phyloP scores from a whole-genome alignment of 2,113 vertebrate genomes.

The Centropus bengalensis region DNA sequence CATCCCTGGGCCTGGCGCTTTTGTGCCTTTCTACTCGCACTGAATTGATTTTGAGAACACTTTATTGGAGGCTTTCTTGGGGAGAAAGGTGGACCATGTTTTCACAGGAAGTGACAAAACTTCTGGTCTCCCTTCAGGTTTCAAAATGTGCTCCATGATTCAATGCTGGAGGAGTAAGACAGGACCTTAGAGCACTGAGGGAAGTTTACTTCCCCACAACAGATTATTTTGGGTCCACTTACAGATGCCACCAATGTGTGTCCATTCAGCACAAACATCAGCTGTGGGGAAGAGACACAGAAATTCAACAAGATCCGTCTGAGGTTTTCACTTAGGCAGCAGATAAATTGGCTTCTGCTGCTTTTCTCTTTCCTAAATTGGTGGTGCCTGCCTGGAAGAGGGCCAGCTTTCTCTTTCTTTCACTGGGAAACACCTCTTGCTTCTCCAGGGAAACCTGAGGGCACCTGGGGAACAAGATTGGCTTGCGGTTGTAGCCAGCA shows the following conservation, averaged over 20 bases:
- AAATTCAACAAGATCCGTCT: not conserved
- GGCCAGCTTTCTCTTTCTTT: not conserved
- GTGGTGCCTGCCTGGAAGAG: not conserved
- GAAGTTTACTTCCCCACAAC: not conserved
- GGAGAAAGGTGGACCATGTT: not conserved
- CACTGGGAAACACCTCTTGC: conserved; percentile 1
- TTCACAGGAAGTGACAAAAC: not conserved
- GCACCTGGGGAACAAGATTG: not conserved
- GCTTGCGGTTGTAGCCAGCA: not conserved
- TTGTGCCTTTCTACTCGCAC: not conserved
- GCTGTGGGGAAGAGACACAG: not conserved
- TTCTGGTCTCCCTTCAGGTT: not conserved
- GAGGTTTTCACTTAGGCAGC: conserved; percentile 4
- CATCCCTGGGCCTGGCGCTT: not conserved
- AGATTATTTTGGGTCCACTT: not conserved
- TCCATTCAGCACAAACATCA: not conserved
- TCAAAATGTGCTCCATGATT: not conserved
- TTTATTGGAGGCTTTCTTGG: not conserved
- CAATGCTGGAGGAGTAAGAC: not conserved
- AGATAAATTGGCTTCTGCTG: not conserved
- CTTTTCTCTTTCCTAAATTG: conserved; percentile 4
- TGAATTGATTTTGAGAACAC: not conserved
- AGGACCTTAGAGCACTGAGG: not conserved
- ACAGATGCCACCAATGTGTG: accelerated
- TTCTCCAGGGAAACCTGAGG: not conserved